Base-by-base conservation (phyloP, 2,797 vertebrate species). In the Cryptoblepharus egeriae region DNA sequence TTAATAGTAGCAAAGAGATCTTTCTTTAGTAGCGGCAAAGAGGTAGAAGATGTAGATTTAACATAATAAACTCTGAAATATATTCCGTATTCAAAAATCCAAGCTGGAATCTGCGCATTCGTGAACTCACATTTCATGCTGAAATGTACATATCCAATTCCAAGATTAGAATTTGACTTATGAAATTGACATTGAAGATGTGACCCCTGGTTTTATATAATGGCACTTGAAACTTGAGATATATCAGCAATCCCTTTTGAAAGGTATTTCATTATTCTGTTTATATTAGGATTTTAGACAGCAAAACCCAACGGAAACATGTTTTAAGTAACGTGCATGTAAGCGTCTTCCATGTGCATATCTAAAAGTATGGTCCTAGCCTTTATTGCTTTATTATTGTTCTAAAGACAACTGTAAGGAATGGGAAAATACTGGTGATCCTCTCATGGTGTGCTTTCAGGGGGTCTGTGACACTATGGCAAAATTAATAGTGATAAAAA, bases 111-210 rank as follows among this genome's bases (percentile, higher is more conserved):
- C 22, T 35, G 28, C 69, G 39, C 22, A 64, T 55, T 26, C 28
- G 16, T 83, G 68, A 64, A 83, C 30, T 78, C 60, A 58, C 28
- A 73, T 80, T 65, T 80, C 70, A 80, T n/a, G 67, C 65, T 79
- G 77, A 79, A 77, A 71, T 55, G 24, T 42, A 80, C 52, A 64
- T 55, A 73, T 55, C 30, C 45, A 65, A n/a, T 72, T 72, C 49
- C 68, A 42, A 32, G 45, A 4, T n/a, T 65, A 68, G 52, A 42
- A 73, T 83, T 57, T 83, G 68, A 72, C n/a, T 55, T 73, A 78
- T 73, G 81, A 72, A 72, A 65, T 73, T 24, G 52, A 72, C 64
- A 64, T 78, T 77, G 52, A 83, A 45, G 20, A 77, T 22, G 42
- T n/a, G 68, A 32, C 28, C 63, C 28, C 61, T 72, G 75, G 22